phyloP scores from a whole-genome alignment of 2,888 invertebrate genomes.

The Thereva unica region DNA sequence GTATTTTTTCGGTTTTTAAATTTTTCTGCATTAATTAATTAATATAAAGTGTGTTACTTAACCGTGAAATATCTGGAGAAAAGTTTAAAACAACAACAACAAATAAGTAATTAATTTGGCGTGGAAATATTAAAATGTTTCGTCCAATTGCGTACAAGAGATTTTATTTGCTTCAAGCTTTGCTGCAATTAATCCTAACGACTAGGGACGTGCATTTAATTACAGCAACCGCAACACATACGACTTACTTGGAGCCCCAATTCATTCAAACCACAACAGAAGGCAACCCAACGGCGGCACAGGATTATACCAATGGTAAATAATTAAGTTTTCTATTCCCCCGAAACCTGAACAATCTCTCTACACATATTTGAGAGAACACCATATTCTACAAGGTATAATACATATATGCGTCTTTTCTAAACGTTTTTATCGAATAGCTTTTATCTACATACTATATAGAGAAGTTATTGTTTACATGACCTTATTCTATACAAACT shows the following conservation, averaged over 20 bases:
- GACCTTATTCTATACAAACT: slow-evolving; percentile 6
- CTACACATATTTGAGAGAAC: too few species aligned
- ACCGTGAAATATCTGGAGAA: too few species aligned
- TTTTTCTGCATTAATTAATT: slow-evolving; percentile 5
- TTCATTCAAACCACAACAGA: slow-evolving; percentile 35
- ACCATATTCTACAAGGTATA: neutral
- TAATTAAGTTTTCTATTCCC: slow-evolving; percentile 15
- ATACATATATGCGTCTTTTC: slow-evolving; percentile 1
- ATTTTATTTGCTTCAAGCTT: slow-evolving; percentile 40
- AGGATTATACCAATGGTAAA: slow-evolving; percentile 38
- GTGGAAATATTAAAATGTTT: slow-evolving; percentile 15
- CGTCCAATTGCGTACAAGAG: slow-evolving; percentile 34
- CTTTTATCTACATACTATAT: neutral
- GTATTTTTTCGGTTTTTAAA: slow-evolving; percentile 11
- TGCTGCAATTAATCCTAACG: slow-evolving; percentile 41
- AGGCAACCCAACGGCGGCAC: slow-evolving; percentile 28
- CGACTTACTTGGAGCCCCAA: slow-evolving; percentile 19
- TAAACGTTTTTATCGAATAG: slow-evolving; percentile 4
- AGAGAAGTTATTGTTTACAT: slow-evolving; percentile 4
- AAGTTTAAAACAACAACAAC: neutral
- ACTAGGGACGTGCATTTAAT: slow-evolving; percentile 38
- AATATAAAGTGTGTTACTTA: too few species aligned
- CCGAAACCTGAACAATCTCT: neutral
- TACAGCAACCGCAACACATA: slow-evolving; percentile 32
- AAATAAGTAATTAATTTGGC: neutral